Evolutionary conservation across 2,797 vertebrate genomes (phyloP).

Genomic region (Scarus forsteni): DNA sequence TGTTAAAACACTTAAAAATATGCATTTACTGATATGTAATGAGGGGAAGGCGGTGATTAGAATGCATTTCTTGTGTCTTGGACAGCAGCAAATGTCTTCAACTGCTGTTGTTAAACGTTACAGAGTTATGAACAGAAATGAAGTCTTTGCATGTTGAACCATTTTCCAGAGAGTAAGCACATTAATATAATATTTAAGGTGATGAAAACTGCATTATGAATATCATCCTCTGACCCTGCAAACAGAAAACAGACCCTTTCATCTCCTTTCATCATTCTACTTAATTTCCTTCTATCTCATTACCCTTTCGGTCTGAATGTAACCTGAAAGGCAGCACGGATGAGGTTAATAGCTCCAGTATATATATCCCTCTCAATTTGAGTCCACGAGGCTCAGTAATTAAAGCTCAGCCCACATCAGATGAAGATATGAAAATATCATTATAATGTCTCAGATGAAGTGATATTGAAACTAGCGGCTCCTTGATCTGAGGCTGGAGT

Average conservation of each 20-base stretch:
- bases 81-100: too few relatives aligned
- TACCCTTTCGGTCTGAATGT: not conserved
- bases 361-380: constrained; percentile 36
- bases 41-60: too few relatives aligned
- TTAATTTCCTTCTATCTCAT: constrained; percentile 16
- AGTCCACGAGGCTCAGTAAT: constrained; percentile 46
- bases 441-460: constrained; percentile 39
- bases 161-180: constrained; percentile 34
- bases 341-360: constrained; percentile 34
- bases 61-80: too few relatives aligned
- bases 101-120: not conserved
- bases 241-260: constrained; percentile 31
- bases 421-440: constrained; percentile 54
- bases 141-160: constrained; percentile 6
- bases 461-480: constrained; percentile 11
- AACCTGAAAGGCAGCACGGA: constrained; percentile 32
- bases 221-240: constrained; percentile 48
- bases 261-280: constrained; percentile 13
- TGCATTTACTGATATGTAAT: too few relatives aligned
- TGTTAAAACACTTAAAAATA: too few relatives aligned
- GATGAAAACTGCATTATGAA: constrained; percentile 21
- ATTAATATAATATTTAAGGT: constrained; percentile 24
- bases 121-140: constrained; percentile 24
- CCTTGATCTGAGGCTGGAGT: constrained; percentile 20
- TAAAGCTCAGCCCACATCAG: constrained; percentile 48